Percentiles rank a stretch among this genome's conserved stretches.
phyloP scores from a whole-genome alignment of 2,888 invertebrate genomes.

The Yponomeuta evonymella region DNA sequence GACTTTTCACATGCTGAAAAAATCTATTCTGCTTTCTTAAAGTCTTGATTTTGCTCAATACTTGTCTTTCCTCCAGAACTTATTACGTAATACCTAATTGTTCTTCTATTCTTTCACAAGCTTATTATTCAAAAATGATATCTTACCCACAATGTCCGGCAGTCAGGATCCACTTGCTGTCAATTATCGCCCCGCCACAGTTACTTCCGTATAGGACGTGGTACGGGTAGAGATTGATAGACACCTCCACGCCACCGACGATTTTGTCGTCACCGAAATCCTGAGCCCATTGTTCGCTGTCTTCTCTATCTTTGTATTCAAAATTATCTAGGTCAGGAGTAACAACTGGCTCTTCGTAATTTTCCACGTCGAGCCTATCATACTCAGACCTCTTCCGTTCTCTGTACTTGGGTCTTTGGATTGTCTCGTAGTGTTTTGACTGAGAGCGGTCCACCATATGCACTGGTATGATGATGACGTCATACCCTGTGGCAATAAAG shows the following conservation, averaged over 20 bases:
- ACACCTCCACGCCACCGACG: constrained; percentile 59
- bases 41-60: too few species aligned
- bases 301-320: constrained; percentile 34
- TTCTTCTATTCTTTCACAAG: too few species aligned
- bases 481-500: constrained; percentile 36
- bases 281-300: not conserved
- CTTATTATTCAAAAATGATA: not conserved
- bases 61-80: too few species aligned
- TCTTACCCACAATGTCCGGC: constrained; percentile 71
- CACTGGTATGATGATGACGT: constrained; percentile 50
- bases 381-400: constrained; percentile 25
- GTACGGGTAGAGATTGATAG: constrained; percentile 63
- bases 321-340: constrained; percentile 46
- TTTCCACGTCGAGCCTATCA: constrained; percentile 44
- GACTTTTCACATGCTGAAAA: too few species aligned
- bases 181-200: constrained; percentile 65
- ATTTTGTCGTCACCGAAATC: constrained; percentile 51
- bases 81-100: too few species aligned
- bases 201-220: constrained; percentile 61
- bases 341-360: constrained; percentile 50
- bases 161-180: constrained; percentile 55
- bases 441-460: constrained; percentile 18
- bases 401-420: not conserved
- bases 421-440: constrained; percentile 17
- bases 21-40: too few species aligned